Base-by-base conservation (phyloP, 2,113 vertebrate genomes). In the Eurystomus gularis region DNA sequence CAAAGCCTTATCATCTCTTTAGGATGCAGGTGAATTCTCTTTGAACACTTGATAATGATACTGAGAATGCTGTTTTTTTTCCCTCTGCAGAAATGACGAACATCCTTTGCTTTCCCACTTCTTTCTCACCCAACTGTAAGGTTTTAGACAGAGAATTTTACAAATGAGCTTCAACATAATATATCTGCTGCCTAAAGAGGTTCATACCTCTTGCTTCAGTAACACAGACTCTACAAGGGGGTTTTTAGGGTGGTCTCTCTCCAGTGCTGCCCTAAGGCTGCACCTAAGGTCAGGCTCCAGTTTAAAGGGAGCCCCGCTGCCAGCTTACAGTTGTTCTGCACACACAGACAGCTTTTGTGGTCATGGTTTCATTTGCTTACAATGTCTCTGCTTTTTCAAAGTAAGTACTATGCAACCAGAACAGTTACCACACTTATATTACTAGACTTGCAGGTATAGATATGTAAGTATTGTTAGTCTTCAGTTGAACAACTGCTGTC, bases 41-140 rank as follows among this genome's bases (percentile, higher is more conserved):
- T 2, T 28, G 48, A 80, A 46, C 5, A 16, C 20, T 13, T 2
- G 4, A 25, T 7, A 57, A 49, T 9, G 4, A 7, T 24, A 9
- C 4, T 11, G 6, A 49, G 19, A 57, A 39, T 26, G 13, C 8
- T 13, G 5, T 4, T 8, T 40, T 16, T 39, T 55, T 37, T 18
- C 3, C 5, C 10, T 16, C 26, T 33, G 17, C 25, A 71, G 40
- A 57, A 76, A 57, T 25, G 6, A 70, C 21, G 37, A 72, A 29
- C 3, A 1, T 64, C 17, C 21, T 54, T 64, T 65, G 12, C 8
- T n/a, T 54, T 60, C 13, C 31, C 0, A 2, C 12, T 37, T 55
- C 4, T 76, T 71, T 48, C 55, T 57, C 21, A 70, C 2, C 4
- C 9, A 61, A 0, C 10, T 79, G 21, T 5, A 48, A 82, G 25